Evolutionary conservation across 2,113 vertebrate genomes (phyloP), one percentile per base, ranked within the genome.

Genomic region (Erythrocercus mccallii): DNA sequence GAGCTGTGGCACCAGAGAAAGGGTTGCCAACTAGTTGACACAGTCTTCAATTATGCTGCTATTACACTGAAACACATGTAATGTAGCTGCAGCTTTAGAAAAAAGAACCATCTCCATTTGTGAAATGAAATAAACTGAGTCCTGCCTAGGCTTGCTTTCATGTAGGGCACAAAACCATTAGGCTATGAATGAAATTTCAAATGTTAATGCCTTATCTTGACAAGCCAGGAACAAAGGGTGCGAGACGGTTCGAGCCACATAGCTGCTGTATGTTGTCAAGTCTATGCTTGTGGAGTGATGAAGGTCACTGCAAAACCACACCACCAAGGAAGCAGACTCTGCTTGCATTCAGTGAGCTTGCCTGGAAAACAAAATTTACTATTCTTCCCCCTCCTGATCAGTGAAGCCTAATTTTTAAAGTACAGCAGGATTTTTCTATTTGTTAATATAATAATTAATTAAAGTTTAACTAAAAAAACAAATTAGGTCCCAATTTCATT

Each of bases 31-130:
- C 72, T 40, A 79, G 65, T 23, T 95, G 91, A 95, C 84, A 50
- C 1, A 47, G 72, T 80, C 85, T 68, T 92, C 95, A 94, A 90
- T 94, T 94, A 92, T 24, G 76, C 64, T 80, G 92, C 76, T 95
- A 86, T 94, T 91, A 90, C 88, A 94, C 80, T 50, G 69, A 69
- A 82, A 94, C 60, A 80, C 66, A 51, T 33, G 71, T 86, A 92
- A 91, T 16, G 42, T 54, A 94, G 80, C 79, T 86, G 90, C 12
- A 89, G 78, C 76, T 86, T 85, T 24, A 77, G 71, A 70, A 81
- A 86, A 87, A 85, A 74, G 35, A 89, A 91, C 50, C 48, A 66
- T 33, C 57, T 81, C 72, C 30, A 54, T 77, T 91, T 95, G 69
- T 64, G 81, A 90, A 91, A 91, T 25, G 42, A 94, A 90, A 90